Evolutionary conservation across 2,113 vertebrate species (phyloP), one percentile per base, ranked within the genome.

Genomic region (Atractosteus spatula): DNA sequence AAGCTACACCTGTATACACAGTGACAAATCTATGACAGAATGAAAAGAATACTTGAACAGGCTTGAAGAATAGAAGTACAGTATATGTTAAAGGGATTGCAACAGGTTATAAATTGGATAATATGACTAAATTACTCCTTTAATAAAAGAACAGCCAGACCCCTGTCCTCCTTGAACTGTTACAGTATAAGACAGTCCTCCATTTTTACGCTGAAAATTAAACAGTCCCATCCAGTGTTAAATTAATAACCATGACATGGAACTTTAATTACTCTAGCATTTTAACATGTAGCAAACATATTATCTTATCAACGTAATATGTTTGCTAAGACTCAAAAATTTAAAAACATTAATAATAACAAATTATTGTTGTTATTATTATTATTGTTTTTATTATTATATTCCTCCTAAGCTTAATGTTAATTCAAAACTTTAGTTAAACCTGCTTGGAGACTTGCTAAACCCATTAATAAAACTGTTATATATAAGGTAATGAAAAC

Each of bases 301-400:
- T 82, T 87, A 86, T 84, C 82, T 79, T 84, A 86, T 85, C 82
- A 83, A 81, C 81, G 69, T 88, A 88, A 87, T 88, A 80, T 84
- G 84, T 85, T 89, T 86, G 84, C 84, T 68, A 81, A 81, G 79
- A 77, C 81, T 83, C 83, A 77, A 76, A 83, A 79, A 79, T 85
- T 86, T 88, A 86, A 84, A 85, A 88, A 88, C 87, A 87, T 87
- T 86, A 88, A 89, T 86, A 88, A 88, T 80, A 79, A 84, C 88
- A 87, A 86, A 90, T 90, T 79, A 84, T 87, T n/a, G 85, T 90
- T 88, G 83, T 69, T 0, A 76, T 29, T 29, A 29, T 29, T 29
- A 29, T 29, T 29, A 29, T 29, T 29, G 29, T 29, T 29, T 29
- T 29, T 29, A 29, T 29, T 29, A 29, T 29, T 29, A 29, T 81